Conservation (phyloP, 1,140 invertebrate genomes). For the Psilanteris sp. region DNA sequence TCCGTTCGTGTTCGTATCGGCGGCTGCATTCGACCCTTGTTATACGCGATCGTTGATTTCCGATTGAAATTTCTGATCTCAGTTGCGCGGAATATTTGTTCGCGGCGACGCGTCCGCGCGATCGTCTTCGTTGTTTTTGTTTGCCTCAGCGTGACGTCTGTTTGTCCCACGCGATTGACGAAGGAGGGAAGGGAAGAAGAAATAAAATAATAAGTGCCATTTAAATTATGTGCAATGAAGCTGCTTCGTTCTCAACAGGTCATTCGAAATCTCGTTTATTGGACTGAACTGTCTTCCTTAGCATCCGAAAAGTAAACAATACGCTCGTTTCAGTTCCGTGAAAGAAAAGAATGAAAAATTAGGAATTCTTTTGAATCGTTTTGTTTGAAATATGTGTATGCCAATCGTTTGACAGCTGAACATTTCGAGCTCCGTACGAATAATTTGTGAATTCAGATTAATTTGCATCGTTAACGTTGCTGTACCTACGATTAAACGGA, state of each 20-base stretch:
- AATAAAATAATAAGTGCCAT: slow-evolving; percentile 59
- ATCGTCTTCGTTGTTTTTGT: slow-evolving; percentile 37
- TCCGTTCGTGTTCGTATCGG: too few species aligned
- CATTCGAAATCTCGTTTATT: slow-evolving; percentile 35
- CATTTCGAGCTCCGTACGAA: slow-evolving; percentile 1
- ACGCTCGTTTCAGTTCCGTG: too few species aligned
- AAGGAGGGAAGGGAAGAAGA: too few species aligned
- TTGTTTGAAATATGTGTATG: too few species aligned
- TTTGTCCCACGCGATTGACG: slow-evolving; percentile 25
- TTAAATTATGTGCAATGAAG: slow-evolving; percentile 62
- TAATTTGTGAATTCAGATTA: too few species aligned
- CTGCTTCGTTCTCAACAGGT: slow-evolving; percentile 49
- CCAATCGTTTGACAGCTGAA: too few species aligned
- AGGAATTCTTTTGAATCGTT: too few species aligned
- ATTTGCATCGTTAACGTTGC: slow-evolving; percentile 67
- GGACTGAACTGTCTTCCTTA: slow-evolving; percentile 32
- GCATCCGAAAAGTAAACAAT: slow-evolving; percentile 29
- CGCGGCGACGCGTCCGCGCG: slow-evolving; percentile 13
- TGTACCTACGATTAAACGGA: slow-evolving; percentile 70
- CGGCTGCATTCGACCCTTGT: too few species aligned
- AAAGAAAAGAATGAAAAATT: neutral
- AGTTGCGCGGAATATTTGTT: slow-evolving; percentile 29
- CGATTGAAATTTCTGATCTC: slow-evolving; percentile 37
- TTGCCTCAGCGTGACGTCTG: slow-evolving; percentile 23
- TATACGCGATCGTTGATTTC: slow-evolving; percentile 14